Conservation (phyloP, 2,888 invertebrate genomes). For the Lagria hirta region DNA sequence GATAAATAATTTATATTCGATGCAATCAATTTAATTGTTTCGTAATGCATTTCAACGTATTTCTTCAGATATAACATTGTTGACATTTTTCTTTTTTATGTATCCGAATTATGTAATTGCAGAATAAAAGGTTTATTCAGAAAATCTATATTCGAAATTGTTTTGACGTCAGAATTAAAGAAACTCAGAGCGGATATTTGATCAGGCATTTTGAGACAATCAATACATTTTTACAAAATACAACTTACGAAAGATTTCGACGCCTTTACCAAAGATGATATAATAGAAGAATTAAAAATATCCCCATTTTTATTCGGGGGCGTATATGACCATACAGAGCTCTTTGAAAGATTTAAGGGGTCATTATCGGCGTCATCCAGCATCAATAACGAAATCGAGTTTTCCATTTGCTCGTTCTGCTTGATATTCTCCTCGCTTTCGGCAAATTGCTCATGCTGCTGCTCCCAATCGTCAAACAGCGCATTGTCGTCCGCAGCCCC, state of each 20-base stretch:
- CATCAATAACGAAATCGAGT: slow-evolving; percentile 43
- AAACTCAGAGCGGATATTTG: neutral
- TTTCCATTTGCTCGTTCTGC: slow-evolving; percentile 47
- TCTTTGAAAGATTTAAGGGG: slow-evolving; percentile 32
- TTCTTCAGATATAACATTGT: no score
- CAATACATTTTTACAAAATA: no score
- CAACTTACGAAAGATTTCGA: slow-evolving; percentile 46
- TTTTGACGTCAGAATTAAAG: slow-evolving; percentile 1
- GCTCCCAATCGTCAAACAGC: slow-evolving; percentile 68
- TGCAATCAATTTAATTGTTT: no score
- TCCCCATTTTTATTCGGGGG: slow-evolving; percentile 42
- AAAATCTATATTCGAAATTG: no score
- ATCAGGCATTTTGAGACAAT: neutral
- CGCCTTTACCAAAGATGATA: slow-evolving; percentile 41
- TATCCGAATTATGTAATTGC: no score
- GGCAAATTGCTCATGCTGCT: slow-evolving; percentile 70
- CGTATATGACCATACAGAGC: slow-evolving; percentile 47
- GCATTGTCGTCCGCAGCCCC: slow-evolving; percentile 67
- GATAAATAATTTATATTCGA: no score
- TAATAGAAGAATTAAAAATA: slow-evolving; percentile 32
- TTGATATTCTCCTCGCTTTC: slow-evolving; percentile 60
- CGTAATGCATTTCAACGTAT: no score
- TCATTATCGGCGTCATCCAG: slow-evolving; percentile 39
- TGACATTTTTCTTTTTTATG: no score
- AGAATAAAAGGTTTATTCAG: no score